Conservation (phyloP, 2,888 invertebrate species). For the Dexiosoma caninum region DNA sequence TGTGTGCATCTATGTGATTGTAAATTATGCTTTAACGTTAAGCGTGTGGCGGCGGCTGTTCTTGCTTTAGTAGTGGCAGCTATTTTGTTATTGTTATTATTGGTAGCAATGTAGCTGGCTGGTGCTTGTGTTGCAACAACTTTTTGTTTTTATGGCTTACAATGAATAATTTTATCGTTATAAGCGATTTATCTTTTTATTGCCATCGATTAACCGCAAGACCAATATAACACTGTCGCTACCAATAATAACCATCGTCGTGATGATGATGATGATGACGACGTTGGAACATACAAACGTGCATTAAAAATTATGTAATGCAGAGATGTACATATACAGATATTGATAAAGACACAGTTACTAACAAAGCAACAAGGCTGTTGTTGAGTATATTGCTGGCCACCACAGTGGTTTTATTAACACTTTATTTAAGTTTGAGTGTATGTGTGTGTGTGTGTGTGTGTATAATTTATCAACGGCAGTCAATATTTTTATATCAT, state of each 20-base stretch:
- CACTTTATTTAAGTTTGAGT: conserved; percentile 17
- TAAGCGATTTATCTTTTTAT: conserved; percentile 73
- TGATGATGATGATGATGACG: conserved; percentile 9
- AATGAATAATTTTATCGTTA: conserved; percentile 76
- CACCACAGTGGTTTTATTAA: conserved; percentile 51
- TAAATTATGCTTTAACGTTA: conserved; percentile 47
- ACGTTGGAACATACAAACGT: not conserved
- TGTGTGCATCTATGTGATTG: not conserved
- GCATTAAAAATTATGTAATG: not conserved
- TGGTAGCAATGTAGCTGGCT: not conserved
- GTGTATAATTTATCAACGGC: conserved; percentile 16
- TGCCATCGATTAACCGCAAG: conserved; percentile 65
- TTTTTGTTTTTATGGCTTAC: conserved; percentile 70
- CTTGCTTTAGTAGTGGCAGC: not conserved
- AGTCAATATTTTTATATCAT: conserved; percentile 38
- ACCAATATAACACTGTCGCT: conserved; percentile 62
- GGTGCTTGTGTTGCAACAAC: conserved; percentile 37
- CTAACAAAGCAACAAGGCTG: conserved; percentile 5
- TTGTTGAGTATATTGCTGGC: conserved; percentile 27
- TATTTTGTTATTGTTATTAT: not conserved
- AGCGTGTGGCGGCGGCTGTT: conserved; percentile 41
- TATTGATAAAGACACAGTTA: not conserved
- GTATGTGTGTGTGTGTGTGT: conserved; percentile 9
- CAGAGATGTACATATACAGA: too few species aligned
- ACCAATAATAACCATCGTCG: conserved; percentile 49